These are phyloP conservation scores for Xestia xanthographa DNA, from an alignment of 2,888 invertebrate species.

Conservation along the genomic window DNA sequence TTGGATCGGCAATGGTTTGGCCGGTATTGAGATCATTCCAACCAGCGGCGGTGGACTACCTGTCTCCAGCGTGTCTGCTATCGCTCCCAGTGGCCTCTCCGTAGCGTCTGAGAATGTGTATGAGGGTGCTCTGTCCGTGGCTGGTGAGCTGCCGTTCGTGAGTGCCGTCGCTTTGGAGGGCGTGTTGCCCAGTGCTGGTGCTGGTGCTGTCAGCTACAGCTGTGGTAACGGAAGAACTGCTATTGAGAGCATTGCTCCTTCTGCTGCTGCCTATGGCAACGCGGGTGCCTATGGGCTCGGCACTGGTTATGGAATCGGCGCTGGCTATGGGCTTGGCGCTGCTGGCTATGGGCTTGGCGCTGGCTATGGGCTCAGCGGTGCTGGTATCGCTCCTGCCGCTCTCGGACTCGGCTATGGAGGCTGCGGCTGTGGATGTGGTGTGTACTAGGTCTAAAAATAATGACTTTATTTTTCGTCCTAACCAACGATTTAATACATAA, in stretches of 20 bases:
- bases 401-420: background rate
- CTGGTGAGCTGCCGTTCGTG: conserved; percentile 56
- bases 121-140: conserved; percentile 46
- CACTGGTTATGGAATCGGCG: background rate
- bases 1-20: conserved; percentile 5
- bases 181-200: conserved; percentile 43
- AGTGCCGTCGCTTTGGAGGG: conserved; percentile 36
- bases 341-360: no score
- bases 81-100: conserved; percentile 53
- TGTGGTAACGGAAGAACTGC: background rate
- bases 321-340: background rate
- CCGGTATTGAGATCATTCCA: background rate
- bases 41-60: conserved; percentile 56
- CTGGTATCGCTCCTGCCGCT: no score
- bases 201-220: background rate
- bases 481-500: no score
- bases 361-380: no score
- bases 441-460: background rate
- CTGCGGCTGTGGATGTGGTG: background rate
- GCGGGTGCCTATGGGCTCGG: background rate
- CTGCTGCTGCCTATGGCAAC: background rate
- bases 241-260: background rate
- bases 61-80: conserved; percentile 46
- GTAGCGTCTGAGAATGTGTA: conserved; percentile 57
- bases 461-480: no score